A percentile compares a stretch with the other conserved stretches of the same genome.
phyloP scores from a whole-genome alignment of 2,797 vertebrate species.

The Lerista edwardsae region DNA sequence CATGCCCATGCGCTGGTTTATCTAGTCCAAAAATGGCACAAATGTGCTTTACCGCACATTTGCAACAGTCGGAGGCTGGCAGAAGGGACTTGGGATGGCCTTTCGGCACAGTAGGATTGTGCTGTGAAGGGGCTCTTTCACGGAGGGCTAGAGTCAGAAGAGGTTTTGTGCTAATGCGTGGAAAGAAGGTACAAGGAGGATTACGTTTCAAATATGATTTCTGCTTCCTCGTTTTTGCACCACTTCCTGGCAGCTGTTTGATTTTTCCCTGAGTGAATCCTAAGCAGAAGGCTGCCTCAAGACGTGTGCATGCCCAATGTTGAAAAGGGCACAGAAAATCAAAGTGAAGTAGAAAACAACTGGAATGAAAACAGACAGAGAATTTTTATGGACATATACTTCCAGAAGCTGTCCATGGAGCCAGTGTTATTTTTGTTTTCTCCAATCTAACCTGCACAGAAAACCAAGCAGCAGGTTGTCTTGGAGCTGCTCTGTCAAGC shows the following conservation, averaged over 20 bases:
- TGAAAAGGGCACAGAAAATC: not conserved
- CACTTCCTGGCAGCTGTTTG: not conserved
- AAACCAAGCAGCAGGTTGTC: slow-evolving; percentile 10
- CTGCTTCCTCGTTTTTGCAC: not conserved
- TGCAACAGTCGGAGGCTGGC: too few relatives aligned
- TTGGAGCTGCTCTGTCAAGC: not conserved
- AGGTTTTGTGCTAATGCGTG: not conserved
- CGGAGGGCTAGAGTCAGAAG: not conserved
- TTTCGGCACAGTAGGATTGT: too few relatives aligned
- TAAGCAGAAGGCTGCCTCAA: not conserved
- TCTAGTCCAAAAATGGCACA: too few relatives aligned
- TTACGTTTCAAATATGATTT: not conserved
- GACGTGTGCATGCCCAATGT: not conserved
- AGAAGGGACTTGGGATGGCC: too few relatives aligned
- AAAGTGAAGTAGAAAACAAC: not conserved
- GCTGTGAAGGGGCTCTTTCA: not conserved
- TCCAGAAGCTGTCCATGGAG: not conserved
- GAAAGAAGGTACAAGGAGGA: not conserved
- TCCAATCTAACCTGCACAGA: not conserved
- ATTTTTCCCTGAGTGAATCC: not conserved
- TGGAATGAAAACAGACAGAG: not conserved
- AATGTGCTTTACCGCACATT: too few relatives aligned
- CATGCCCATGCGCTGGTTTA: too few relatives aligned
- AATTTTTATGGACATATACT: not conserved
- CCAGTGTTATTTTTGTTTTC: slow-evolving; percentile 2